Percentiles rank a stretch among this genome's conserved stretches.
These are phyloP conservation scores for Coturnix japonica DNA, from an alignment of 2,113 vertebrate genomes.

Conservation along the genomic window DNA sequence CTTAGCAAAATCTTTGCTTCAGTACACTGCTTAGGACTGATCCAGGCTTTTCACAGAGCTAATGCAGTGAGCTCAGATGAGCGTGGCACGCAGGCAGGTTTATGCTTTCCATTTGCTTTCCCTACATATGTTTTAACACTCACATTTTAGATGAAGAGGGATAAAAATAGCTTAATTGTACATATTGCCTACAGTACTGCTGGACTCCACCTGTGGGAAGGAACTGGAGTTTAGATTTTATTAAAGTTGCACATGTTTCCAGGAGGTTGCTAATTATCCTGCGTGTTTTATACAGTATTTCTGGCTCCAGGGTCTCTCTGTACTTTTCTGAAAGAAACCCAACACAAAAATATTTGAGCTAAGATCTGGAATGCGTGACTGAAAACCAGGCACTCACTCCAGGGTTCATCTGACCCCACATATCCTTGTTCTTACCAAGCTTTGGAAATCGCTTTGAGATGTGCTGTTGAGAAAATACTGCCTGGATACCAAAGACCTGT, in stretches of 20 bases:
- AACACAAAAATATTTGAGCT: slow-evolving; percentile 69
- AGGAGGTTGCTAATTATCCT: slow-evolving; percentile 74
- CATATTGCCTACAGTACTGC: slow-evolving; percentile 47
- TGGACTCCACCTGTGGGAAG: slow-evolving; percentile 63
- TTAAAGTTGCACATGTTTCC: slow-evolving; percentile 63
- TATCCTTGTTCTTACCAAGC: slow-evolving; percentile 6
- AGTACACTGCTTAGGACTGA: slow-evolving; percentile 40
- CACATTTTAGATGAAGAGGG: slow-evolving; percentile 54
- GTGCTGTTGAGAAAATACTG: neutral
- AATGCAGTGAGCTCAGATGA: slow-evolving; percentile 55
- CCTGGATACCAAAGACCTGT: neutral
- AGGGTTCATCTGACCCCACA: slow-evolving; percentile 23
- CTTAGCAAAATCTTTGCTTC: slow-evolving; percentile 47
- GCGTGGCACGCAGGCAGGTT: slow-evolving; percentile 7
- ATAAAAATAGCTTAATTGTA: slow-evolving; percentile 69
- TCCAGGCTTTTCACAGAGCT: slow-evolving; percentile 22
- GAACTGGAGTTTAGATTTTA: slow-evolving; percentile 65
- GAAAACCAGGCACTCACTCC: slow-evolving; percentile 37
- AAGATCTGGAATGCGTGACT: slow-evolving; percentile 56
- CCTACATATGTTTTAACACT: slow-evolving; percentile 58
- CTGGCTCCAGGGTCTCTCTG: slow-evolving; percentile 72
- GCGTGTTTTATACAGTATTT: slow-evolving; percentile 58
- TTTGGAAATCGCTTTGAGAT: neutral
- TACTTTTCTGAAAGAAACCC: slow-evolving; percentile 71
- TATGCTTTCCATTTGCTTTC: slow-evolving; percentile 60